Conservation (phyloP, 2,888 invertebrate species). For the Myopa testacea region DNA sequence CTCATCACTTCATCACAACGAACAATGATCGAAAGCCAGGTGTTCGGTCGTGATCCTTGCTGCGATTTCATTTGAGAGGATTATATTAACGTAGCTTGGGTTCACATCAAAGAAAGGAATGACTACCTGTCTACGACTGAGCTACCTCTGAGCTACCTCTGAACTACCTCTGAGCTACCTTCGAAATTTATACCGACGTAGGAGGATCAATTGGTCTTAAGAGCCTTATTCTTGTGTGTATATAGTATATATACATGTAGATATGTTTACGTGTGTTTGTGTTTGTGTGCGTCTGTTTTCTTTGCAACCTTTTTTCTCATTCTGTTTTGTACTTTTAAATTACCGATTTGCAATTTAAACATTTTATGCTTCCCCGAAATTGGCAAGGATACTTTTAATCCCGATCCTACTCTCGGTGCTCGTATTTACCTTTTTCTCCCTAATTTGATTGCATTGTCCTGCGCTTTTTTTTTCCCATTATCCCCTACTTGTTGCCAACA, state of each 20-base stretch:
- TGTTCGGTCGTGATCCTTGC: conserved; percentile 25
- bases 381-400: conserved; percentile 33
- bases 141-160: not conserved
- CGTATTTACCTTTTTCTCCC: conserved; percentile 8
- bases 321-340: conserved; percentile 26
- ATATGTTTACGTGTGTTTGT: not conserved
- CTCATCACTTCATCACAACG: conserved; percentile 17
- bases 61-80: conserved; percentile 59
- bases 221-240: conserved; percentile 13
- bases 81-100: conserved; percentile 46
- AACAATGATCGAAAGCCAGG: conserved; percentile 28
- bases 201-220: conserved; percentile 41
- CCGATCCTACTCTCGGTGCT: not conserved
- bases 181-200: conserved; percentile 29
- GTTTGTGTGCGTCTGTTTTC: conserved; percentile 1
- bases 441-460: conserved; percentile 3
- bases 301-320: not conserved
- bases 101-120: not conserved
- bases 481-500: conserved; percentile 1
- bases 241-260: not conserved
- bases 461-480: conserved; percentile 4
- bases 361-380: conserved; percentile 40
- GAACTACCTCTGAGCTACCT: conserved; percentile 12
- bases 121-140: not conserved
- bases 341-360: conserved; percentile 36